A percentile compares a stretch with the other conserved stretches of the same genome.
phyloP scores from a whole-genome alignment of 2,113 vertebrate species.

The Alouatta palliata region DNA sequence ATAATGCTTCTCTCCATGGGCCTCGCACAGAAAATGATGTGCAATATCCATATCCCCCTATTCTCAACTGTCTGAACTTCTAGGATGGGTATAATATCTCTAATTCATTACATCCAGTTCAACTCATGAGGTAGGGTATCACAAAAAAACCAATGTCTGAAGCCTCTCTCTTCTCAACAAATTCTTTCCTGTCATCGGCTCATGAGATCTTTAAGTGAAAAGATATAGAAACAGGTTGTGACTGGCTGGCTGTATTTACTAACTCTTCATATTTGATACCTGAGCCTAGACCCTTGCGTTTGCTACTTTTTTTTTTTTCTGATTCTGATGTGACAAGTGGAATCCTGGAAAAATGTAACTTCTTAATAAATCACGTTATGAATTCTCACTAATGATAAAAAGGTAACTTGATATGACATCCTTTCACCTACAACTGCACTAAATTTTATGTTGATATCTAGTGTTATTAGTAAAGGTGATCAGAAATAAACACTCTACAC shows the following conservation, averaged over 20 bases:
- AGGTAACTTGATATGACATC: background rate
- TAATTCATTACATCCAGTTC: background rate
- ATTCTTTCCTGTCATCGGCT: background rate
- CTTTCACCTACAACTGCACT: background rate
- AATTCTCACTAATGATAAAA: slow-evolving; percentile 39
- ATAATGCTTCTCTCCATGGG: background rate
- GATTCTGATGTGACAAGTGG: slow-evolving; percentile 5
- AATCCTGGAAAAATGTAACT: background rate
- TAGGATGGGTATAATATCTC: background rate
- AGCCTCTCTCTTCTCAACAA: background rate
- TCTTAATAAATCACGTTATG: background rate
- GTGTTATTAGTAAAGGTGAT: background rate
- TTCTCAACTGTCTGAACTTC: background rate
- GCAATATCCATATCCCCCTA: background rate
- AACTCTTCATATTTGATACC: slow-evolving; percentile 10
- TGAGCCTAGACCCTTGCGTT: background rate
- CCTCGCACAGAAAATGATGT: background rate
- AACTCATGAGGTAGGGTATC: background rate
- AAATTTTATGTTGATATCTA: background rate
- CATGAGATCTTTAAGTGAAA: background rate
- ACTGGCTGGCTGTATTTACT: background rate
- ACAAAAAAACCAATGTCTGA: background rate
- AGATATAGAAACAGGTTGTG: background rate
- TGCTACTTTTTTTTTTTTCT: background rate
- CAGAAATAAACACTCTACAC: background rate